Base-by-base conservation (phyloP, 2,888 invertebrate species). In the Phortica okadai region DNA sequence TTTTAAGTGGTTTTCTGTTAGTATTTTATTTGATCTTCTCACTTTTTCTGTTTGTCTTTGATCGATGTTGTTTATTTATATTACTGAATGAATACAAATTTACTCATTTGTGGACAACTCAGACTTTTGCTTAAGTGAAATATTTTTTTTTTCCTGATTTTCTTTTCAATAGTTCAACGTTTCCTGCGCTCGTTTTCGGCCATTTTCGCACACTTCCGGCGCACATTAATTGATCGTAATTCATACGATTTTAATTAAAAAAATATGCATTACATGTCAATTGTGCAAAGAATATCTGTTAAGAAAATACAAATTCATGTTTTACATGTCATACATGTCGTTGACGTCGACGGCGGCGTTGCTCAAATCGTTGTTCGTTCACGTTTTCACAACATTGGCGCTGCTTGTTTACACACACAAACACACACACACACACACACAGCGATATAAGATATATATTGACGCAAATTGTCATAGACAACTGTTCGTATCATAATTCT, bases 381-480 rank as follows among this genome's bases (percentile, higher is more conserved):
- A 50, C 50, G 50, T 11, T 50, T 50, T 50, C 50, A 50, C 50
- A 50, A 33, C 33, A 33, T 33, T 33, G 33, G 33, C 33, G 33
- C 33, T 4, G 33, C 33, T 33, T 33, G 33, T 33, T 33, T 33
- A 5, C 50, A 50, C 50, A 50, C 50, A 14, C 50, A 50, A 2
- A 50, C 50, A 50, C 14, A 11, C 50, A 50, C 45, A 8, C 10
- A 45, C 6, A 45, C 45, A 45, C 45, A 45, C n/a, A n/a, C n/a
- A n/a, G n/a, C n/a, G 45, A 1, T 10, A 45, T 10, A 10, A 50
- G 54, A 70, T 54, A 54, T 54, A 78, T 80, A 84, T 85, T 85
- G 89, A 85, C 85, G 85, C 81, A 85, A 87, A 85, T 88, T 84
- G 88, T 82, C 84, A 80, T 44, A 79, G 83, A 81, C 85, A 87